These are phyloP conservation scores for Mormyrus lacerda DNA, from an alignment of 2,113 vertebrate genomes.

Conservation along the genomic window DNA sequence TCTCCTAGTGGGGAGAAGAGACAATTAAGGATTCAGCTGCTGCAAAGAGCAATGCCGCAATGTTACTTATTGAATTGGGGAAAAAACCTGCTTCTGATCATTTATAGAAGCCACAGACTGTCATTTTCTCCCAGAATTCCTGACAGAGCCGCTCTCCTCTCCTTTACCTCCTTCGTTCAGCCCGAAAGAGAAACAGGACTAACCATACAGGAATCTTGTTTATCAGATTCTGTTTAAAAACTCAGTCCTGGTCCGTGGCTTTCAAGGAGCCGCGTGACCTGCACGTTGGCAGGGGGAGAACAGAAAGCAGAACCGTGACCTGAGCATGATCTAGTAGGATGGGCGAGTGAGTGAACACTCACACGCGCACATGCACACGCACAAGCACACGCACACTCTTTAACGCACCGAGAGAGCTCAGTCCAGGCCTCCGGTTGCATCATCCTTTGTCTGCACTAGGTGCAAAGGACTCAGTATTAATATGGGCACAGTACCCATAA, in stretches of 20 bases:
- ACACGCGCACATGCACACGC: too few species aligned
- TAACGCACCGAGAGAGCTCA: neutral
- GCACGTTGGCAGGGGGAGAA: neutral
- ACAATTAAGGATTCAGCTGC: neutral
- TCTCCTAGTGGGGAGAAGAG: neutral
- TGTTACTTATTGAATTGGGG: neutral
- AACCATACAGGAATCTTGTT: neutral
- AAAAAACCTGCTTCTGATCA: slow-evolving; percentile 3
- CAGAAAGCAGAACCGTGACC: slow-evolving; percentile 12
- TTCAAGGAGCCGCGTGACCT: neutral
- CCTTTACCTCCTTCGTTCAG: neutral
- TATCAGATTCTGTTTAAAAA: slow-evolving; percentile 5
- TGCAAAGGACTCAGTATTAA: neutral
- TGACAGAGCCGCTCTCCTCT: neutral
- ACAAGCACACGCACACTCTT: neutral
- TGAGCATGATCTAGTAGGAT: slow-evolving; percentile 1
- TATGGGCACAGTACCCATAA: slow-evolving; percentile 2
- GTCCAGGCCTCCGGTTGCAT: slow-evolving; percentile 25
- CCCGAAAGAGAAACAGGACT: neutral
- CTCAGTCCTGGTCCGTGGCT: neutral
- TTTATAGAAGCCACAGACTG: neutral
- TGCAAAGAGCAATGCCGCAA: neutral
- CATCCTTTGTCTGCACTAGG: slow-evolving; percentile 25
- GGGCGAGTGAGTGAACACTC: slow-evolving; percentile 13
- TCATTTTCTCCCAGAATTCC: neutral